phyloP scores from a whole-genome alignment of 1,140 invertebrate genomes.

The Delia radicum region DNA sequence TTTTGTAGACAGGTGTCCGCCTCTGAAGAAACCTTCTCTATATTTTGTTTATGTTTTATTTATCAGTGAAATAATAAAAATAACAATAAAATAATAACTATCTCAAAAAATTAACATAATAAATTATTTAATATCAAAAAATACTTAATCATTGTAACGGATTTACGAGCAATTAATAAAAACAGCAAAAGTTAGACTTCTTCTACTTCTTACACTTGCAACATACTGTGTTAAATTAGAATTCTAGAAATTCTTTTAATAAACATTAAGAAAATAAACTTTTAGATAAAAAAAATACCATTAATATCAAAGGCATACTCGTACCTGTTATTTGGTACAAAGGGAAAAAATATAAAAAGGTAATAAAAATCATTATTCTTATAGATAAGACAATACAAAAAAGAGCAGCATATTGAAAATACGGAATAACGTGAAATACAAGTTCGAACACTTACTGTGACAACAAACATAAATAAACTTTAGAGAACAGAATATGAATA shows the following conservation, averaged over 20 bases:
- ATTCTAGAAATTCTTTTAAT: not conserved
- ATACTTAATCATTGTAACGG: not conserved
- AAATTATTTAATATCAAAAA: not conserved
- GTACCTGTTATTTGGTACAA: not conserved
- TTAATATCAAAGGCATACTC: not conserved
- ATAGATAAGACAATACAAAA: not conserved
- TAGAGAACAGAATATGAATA: too few relatives aligned
- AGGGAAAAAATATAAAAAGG: not conserved
- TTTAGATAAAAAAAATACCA: not conserved
- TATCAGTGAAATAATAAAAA: not conserved
- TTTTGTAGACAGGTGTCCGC: too few relatives aligned
- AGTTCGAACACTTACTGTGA: not conserved
- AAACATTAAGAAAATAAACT: not conserved
- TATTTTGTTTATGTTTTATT: too few relatives aligned
- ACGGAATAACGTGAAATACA: not conserved
- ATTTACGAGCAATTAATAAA: slow-evolving; percentile 1
- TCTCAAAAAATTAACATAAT: not conserved
- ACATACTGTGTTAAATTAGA: not conserved
- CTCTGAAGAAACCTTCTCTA: too few relatives aligned
- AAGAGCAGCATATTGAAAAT: not conserved
- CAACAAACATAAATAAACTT: not conserved
- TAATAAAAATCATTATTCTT: not conserved
- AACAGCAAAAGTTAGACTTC: not conserved
- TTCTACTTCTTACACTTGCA: too few relatives aligned
- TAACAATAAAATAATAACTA: not conserved